These are phyloP conservation scores for Gymnobelideus leadbeateri DNA, from an alignment of 2,113 vertebrate genomes.

Conservation along the genomic window DNA sequence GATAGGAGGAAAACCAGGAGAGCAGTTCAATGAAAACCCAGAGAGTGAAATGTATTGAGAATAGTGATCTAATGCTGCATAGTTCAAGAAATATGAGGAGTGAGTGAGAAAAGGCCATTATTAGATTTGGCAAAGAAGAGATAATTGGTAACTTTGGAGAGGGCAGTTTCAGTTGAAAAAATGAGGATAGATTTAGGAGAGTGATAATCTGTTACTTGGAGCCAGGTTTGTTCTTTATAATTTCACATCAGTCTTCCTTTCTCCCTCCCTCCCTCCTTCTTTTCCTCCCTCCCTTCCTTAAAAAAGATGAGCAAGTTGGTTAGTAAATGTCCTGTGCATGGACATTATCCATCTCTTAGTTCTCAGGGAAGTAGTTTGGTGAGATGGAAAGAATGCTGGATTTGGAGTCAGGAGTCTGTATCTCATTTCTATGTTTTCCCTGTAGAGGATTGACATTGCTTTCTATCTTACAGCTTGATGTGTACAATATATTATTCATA, in stretches of 20 bases:
- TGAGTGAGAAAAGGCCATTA: neutral
- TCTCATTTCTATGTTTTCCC: neutral
- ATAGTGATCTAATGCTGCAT: neutral
- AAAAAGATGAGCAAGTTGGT: too few relatives aligned
- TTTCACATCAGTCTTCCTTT: neutral
- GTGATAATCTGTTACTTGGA: neutral
- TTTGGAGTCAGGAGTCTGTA: neutral
- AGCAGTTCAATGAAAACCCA: neutral
- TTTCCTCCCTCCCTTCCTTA: neutral
- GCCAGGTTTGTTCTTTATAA: neutral
- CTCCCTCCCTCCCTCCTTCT: neutral
- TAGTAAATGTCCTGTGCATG: too few relatives aligned
- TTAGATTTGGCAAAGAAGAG: neutral
- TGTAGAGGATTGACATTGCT: neutral
- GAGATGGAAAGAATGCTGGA: neutral
- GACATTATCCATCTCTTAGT: too few relatives aligned
- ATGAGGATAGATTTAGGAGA: neutral
- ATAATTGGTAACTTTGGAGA: neutral
- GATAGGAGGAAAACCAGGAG: neutral
- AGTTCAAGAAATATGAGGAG: neutral
- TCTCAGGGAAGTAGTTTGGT: too few relatives aligned
- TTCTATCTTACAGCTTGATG: neutral
- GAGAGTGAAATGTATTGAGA: neutral
- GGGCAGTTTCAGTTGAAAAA: neutral
- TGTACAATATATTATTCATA: neutral